Percentiles rank a stretch among this genome's conserved stretches.
These are phyloP conservation scores for Crioceris asparagi DNA, from an alignment of 2,888 invertebrate genomes.

Conservation along the genomic window DNA sequence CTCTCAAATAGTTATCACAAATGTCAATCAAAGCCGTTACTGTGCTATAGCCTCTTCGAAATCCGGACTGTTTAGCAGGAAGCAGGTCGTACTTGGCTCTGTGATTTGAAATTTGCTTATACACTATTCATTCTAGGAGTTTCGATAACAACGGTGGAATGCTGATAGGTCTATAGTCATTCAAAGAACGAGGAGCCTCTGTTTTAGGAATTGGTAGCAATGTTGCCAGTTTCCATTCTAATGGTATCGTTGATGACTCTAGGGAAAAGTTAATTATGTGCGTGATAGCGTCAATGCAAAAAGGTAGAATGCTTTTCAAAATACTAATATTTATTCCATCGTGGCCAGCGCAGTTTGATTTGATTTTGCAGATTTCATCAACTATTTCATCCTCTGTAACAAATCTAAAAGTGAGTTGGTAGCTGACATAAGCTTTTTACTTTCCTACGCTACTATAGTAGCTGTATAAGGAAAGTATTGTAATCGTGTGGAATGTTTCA, in stretches of 20 bases:
- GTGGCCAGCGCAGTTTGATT: no score
- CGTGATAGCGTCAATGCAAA: neutral
- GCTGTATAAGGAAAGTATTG: no score
- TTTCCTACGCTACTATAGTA: no score
- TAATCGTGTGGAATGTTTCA: no score
- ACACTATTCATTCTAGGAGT: constrained; percentile 7
- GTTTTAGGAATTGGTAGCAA: constrained; percentile 6
- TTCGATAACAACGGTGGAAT: constrained; percentile 5
- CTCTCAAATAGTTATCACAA: constrained; percentile 5
- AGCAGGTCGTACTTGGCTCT: no score
- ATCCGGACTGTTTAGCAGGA: constrained; percentile 8
- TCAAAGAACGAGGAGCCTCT: constrained; percentile 1
- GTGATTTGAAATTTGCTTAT: constrained; percentile 4
- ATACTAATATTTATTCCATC: no score
- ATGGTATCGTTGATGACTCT: constrained; percentile 1
- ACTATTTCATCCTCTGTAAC: no score
- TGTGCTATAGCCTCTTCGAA: constrained; percentile 8
- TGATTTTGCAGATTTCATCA: no score
- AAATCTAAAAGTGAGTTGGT: no score
- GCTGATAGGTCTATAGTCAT: constrained; percentile 7
- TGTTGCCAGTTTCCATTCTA: constrained; percentile 6
- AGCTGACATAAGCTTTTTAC: no score
- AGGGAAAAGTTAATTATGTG: constrained; percentile 1
- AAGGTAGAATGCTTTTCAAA: no score
- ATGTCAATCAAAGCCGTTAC: constrained; percentile 5